Evolutionary conservation across 1,140 invertebrate genomes (phyloP), one percentile per base, ranked within the genome.

Genomic region (Lutraria rhynchaena): DNA sequence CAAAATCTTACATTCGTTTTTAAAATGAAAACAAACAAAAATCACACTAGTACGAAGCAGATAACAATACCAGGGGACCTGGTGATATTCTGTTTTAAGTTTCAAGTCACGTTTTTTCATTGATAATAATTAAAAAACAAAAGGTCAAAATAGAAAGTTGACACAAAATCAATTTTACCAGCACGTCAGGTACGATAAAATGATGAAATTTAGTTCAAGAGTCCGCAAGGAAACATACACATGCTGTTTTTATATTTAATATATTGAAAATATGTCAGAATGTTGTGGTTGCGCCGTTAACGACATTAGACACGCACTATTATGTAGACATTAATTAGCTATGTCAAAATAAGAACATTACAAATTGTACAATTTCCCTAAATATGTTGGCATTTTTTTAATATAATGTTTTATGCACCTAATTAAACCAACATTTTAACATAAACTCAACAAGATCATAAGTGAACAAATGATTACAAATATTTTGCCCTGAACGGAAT

Each of bases 231-330:
- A 33, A 41, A 65, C 31, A 41, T 65, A 65, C 44, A 0, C 63
- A 61, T 19, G 60, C 75, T 65, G 60, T 22, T 29, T 24, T 55
- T 37, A 27, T n/a, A 31, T 55, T 53, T 24, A 53, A 29, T 13
- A 55, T 67, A 77, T 77, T 67, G 75, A 49, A 67, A 13, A 77
- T n/a, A 55, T 61, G 73, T 76, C 73, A 51, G 35, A 11, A 22
- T 22, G 37, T 24, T 51, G 33, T 55, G 22, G 33, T 29, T 44
- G 27, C 69, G 31, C 53, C 33, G 49, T 37, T 71, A 51, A 7
- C 37, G 24, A 33, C 29, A 71, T 55, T 1, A 55, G 29, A 35
- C 35, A 27, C 31, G 3, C 3, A 24, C 19, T 22, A 51, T 3
- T 27, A 11, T 31, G 7, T n/a, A 41, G 37, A 41, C n/a, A 35